Percentiles rank a stretch among this genome's conserved stretches.
phyloP scores from a whole-genome alignment of 2,888 invertebrate species.

The Netelia inedita region DNA sequence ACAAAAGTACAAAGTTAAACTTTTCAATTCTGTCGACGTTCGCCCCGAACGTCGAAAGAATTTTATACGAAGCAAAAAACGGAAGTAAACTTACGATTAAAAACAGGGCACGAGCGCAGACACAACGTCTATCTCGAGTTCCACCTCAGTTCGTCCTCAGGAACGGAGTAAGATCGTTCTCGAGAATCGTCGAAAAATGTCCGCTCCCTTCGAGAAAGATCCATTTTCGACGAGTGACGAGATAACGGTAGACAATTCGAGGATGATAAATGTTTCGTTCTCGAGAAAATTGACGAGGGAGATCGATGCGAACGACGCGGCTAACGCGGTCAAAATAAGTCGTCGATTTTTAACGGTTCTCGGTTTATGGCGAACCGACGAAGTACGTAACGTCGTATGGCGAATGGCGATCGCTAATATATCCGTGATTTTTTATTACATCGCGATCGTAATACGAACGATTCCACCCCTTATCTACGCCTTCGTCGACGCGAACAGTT shows the following conservation, averaged over 20 bases:
- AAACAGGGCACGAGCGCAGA: background rate
- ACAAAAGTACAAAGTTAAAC: too few relatives aligned
- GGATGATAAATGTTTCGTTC: background rate
- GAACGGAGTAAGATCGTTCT: background rate
- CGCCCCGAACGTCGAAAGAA: too few relatives aligned
- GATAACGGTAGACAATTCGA: background rate
- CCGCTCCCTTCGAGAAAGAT: background rate
- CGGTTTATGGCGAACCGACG: constrained; percentile 56
- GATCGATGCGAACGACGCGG: constrained; percentile 42
- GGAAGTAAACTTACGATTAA: too few relatives aligned
- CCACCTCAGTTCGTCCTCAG: background rate
- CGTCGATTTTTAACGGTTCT: constrained; percentile 64
- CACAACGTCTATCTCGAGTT: background rate
- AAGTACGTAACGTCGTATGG: background rate
- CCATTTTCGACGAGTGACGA: background rate
- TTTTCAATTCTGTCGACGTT: too few relatives aligned
- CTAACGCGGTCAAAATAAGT: constrained; percentile 60
- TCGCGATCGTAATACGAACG: constrained; percentile 28
- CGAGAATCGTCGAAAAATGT: background rate
- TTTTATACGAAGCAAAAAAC: too few relatives aligned
- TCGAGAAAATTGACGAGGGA: background rate
- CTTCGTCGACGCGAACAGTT: constrained; percentile 11
- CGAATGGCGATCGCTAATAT: constrained; percentile 15
- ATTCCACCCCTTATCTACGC: constrained; percentile 35
- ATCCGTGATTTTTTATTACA: constrained; percentile 59